Evolutionary conservation across 2,888 invertebrate genomes (phyloP).

Genomic region (Rhingia campestris): DNA sequence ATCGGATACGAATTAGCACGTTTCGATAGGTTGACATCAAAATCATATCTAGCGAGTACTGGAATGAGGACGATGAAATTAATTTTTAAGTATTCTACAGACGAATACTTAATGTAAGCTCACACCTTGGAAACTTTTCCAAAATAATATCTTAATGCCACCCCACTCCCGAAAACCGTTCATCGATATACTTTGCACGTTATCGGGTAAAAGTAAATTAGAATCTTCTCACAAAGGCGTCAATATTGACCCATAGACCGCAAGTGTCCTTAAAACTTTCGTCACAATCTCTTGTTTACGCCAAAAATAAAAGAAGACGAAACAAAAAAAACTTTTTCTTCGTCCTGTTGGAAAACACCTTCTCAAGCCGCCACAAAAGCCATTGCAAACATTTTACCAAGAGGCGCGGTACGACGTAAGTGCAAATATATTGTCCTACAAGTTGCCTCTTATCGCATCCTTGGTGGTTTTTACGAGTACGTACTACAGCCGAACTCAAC

Average conservation of each 20-base stretch:
- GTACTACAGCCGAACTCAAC: constrained; percentile 18
- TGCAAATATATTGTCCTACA: constrained; percentile 52
- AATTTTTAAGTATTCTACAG: neutral
- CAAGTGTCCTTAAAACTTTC: constrained; percentile 60
- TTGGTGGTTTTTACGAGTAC: constrained; percentile 49
- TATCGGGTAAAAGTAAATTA: constrained; percentile 44
- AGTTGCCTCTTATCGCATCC: constrained; percentile 50
- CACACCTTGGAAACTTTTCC: constrained; percentile 8
- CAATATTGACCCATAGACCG: constrained; percentile 56
- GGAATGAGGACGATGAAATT: constrained; percentile 37
- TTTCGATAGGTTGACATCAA: constrained; percentile 18
- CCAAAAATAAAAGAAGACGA: constrained; percentile 17
- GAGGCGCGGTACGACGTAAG: constrained; percentile 9
- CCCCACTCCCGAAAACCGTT: neutral
- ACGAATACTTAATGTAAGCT: neutral
- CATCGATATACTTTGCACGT: constrained; percentile 24
- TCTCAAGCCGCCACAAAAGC: constrained; percentile 13
- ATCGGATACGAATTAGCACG: constrained; percentile 4
- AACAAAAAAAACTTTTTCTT: constrained; percentile 34
- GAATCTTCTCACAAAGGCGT: constrained; percentile 29
- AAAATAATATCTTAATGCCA: constrained; percentile 10
- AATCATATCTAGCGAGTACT: constrained; percentile 6
- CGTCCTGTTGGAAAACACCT: constrained; percentile 17
- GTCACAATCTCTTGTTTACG: constrained; percentile 43
- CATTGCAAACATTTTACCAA: constrained; percentile 6